Evolutionary conservation across 2,888 invertebrate genomes (phyloP), one percentile per base, ranked within the genome.

Genomic region (Pecten maximus): DNA sequence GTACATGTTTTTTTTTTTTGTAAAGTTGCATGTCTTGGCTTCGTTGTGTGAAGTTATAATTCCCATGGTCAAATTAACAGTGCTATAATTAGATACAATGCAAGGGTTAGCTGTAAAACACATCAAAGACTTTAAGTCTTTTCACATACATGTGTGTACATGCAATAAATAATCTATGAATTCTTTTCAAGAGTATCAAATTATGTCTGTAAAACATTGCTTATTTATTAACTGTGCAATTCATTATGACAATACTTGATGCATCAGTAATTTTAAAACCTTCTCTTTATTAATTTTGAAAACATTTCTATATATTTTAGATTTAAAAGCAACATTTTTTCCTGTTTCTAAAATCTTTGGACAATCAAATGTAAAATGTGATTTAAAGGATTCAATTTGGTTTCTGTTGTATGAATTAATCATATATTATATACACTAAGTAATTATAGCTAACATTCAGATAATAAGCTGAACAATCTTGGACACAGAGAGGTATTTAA

Each of bases 71-170:
- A 74, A 74, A 74, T 74, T 74, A 74, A 35, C 74, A 74, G 74
- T 74, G 35, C n/a, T n/a, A n/a, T 74, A 10, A 35, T 28, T 3
- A 35, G 28, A 28, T 74, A 74, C 74, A 74, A 74, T 74, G 35
- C 23, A 74, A 74, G 28, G 35, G 10, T 28, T 10, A 12, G 28
- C 74, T 74, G 28, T 74, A 35, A 23, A n/a, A 74, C 15, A 74
- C 28, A 74, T 74, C 74, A 74, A 74, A 74, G 74, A 74, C 3
- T 23, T 74, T 8, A 8, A 74, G 28, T 74, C 74, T 74, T 74
- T 23, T 74, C 74, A 74, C 35, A 74, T 35, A 74, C 74, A 74
- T 74, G 74, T 74, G 28, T 74, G 74, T 74, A 74, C 74, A 74
- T 74, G 35, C 74, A 74, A 28, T 74, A 35, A 74, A 74, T 74